Percentiles rank a stretch among this genome's conserved stretches.
Evolutionary conservation across 2,797 vertebrate species (phyloP).

Genomic region (Dendrocincla fuliginosa): DNA sequence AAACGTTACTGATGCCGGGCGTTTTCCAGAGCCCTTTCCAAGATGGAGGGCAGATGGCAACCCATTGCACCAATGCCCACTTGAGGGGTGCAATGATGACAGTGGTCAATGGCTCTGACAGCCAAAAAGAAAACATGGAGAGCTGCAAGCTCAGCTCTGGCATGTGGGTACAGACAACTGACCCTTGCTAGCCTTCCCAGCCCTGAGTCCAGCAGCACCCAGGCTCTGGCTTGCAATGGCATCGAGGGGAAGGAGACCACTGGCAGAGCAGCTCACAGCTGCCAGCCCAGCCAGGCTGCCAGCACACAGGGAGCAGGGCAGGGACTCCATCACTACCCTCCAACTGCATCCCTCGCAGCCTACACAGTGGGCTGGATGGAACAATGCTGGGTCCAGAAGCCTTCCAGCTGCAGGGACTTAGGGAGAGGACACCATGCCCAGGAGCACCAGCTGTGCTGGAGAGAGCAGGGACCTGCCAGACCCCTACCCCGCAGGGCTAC

Average conservation of each 20-base stretch:
- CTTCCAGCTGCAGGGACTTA: neutral
- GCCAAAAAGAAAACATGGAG: neutral
- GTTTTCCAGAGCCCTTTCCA: neutral
- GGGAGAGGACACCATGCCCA: neutral
- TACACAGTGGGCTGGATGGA: neutral
- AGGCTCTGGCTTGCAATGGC: neutral
- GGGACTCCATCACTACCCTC: neutral
- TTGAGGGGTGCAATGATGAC: rapidly evolving
- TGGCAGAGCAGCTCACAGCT: rapidly evolving
- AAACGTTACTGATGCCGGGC: rapidly evolving
- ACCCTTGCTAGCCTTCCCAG: neutral
- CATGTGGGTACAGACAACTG: rapidly evolving
- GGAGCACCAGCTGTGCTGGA: rapidly evolving
- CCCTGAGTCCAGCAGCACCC: neutral
- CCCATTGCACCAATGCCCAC: rapidly evolving
- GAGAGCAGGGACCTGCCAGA: rapidly evolving
- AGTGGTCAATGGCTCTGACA: neutral
- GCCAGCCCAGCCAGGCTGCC: too few relatives aligned
- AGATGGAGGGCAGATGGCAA: neutral
- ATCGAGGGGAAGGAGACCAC: neutral
- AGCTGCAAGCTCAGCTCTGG: rapidly evolving
- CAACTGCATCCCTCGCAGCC: rapidly evolving
- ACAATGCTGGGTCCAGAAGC: rapidly evolving
- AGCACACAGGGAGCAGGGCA: rapidly evolving
- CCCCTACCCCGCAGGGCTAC: too few relatives aligned